phyloP scores from a whole-genome alignment of 2,113 vertebrate genomes.

The Grus americana region DNA sequence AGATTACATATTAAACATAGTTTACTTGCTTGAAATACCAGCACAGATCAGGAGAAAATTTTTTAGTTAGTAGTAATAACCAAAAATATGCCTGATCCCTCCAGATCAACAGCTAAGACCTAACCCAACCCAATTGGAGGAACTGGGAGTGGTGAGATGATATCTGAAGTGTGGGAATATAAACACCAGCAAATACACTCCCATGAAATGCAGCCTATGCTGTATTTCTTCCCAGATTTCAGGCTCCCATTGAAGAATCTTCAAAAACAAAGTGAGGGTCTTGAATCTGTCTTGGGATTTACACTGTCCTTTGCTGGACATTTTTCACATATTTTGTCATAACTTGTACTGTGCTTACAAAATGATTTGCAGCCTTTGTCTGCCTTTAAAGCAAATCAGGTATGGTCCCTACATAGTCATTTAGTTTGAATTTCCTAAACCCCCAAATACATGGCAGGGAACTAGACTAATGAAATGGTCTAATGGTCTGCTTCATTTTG shows the following conservation, averaged over 20 bases:
- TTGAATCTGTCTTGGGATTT: neutral
- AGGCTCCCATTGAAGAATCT: neutral
- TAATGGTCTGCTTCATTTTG: neutral
- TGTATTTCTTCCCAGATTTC: neutral
- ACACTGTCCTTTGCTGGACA: neutral
- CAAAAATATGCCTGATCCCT: neutral
- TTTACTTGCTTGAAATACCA: neutral
- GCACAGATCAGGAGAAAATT: neutral
- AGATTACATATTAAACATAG: neutral
- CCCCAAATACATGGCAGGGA: neutral
- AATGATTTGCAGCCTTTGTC: neutral
- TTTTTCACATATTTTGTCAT: neutral
- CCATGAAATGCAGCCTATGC: neutral
- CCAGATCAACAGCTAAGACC: neutral
- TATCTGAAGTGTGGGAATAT: neutral
- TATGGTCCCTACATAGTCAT: neutral
- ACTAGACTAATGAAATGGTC: neutral
- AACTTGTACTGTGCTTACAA: neutral
- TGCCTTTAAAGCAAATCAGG: neutral
- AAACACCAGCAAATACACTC: neutral
- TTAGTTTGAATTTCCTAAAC: neutral
- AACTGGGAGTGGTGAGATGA: neutral
- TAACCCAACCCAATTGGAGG: neutral
- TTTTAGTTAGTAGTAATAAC: neutral
- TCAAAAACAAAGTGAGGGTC: neutral